Base-by-base conservation (phyloP, 2,888 invertebrate species). In the Torymus tubicola region DNA sequence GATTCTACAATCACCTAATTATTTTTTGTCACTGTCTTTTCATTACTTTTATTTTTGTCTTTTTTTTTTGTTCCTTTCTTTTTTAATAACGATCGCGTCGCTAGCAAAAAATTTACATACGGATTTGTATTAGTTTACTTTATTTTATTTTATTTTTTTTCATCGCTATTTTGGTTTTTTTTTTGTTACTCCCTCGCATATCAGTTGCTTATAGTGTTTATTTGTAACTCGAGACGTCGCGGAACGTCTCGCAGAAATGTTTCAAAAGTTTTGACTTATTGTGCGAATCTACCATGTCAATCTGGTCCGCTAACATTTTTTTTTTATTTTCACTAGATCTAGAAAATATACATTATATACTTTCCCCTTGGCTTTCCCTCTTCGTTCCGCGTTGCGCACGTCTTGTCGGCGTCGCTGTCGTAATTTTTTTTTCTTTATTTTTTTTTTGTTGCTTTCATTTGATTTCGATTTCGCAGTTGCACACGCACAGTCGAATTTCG, bases 261-360 rank as follows among this genome's bases (percentile, higher is more conserved):
- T 81, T 81, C 78, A 63, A 78, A 81, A 79, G 65, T 82, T 80
- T 76, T 80, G 60, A 77, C 72, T 82, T 82, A 82, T 82, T 82
- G 82, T 82, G 82, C 80, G 80, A 82, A 80, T 82, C 73, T 80
- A 82, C 77, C 82, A 73, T 67, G 69, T 80, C 80, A 21, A 80
- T 80, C 82, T 82, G 82, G 82, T 82, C 82, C 82, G 80, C 82
- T 82, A 82, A 82, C 73, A 65, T 53, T 76, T 76, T 81, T 75
- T 83, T 72, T 75, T 71, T 84, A 71, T 71, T 83, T 72, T 77
- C 64, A 31, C 78, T 81, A 78, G 53, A 64, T 57, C 81, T 81
- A 82, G 80, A 82, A 82, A 82, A 82, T 82, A 82, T 82, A 79
- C 80, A 61, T 76, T 70, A 74, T 72, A 67, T 82, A 82, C 82